phyloP scores from a whole-genome alignment of 2,113 vertebrate species.

The Carettochelys insculpta region DNA sequence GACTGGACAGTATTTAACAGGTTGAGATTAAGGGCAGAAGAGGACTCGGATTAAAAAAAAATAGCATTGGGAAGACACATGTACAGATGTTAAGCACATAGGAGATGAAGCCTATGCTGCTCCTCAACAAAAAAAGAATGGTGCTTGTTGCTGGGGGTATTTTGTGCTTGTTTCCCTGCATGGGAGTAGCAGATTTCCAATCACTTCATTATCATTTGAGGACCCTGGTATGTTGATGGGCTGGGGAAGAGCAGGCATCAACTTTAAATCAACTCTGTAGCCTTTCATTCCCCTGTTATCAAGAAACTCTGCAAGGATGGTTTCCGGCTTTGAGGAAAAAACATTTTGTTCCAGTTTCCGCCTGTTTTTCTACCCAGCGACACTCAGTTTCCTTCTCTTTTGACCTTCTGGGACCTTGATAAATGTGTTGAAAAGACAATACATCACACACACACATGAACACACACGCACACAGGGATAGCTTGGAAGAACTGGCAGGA shows the following conservation, averaged over 20 bases:
- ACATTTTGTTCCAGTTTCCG: conserved; percentile 76
- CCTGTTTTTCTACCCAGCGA: conserved; percentile 76
- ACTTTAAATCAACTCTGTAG: conserved; percentile 75
- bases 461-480: conserved; percentile 39
- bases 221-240: conserved; percentile 35
- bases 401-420: conserved; percentile 53
- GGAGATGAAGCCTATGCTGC: not conserved
- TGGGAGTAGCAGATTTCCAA: not conserved
- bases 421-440: conserved; percentile 68
- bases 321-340: conserved; percentile 80
- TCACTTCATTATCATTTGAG: conserved; percentile 12
- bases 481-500: conserved; percentile 70
- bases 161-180: not conserved
- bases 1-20: not conserved
- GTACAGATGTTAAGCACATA: not conserved
- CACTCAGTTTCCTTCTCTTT: conserved; percentile 72
- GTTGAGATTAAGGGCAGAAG: not conserved
- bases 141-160: not conserved
- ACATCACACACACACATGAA: not conserved
- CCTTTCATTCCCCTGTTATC: conserved; percentile 58
- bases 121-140: not conserved
- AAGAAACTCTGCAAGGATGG: conserved; percentile 68
- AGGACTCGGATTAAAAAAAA: not conserved
- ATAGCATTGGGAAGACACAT: not conserved
- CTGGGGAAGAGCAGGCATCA: conserved; percentile 32